Conservation (phyloP, 2,888 invertebrate species). For the Polyploca ridens region DNA sequence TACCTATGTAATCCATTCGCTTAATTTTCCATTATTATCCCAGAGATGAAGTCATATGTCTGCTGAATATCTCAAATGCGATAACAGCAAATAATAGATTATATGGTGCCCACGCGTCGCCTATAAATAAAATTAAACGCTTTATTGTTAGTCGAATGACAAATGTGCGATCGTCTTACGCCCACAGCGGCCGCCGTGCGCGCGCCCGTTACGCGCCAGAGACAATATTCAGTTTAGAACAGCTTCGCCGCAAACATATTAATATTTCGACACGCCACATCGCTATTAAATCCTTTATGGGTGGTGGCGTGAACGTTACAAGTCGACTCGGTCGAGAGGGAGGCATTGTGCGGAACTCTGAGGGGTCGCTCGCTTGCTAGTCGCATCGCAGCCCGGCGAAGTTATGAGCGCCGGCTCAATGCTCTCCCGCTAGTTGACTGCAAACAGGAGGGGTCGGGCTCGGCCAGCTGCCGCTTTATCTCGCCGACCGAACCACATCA, state of each 20-base stretch:
- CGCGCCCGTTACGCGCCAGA: conserved; percentile 41
- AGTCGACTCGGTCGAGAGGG: conserved; percentile 49
- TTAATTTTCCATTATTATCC: conserved; percentile 18
- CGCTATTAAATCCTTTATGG: conserved; percentile 75
- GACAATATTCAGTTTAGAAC: conserved; percentile 60
- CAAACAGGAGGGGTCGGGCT: conserved; percentile 62
- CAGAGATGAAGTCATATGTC: conserved; percentile 54
- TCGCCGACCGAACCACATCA: conserved; percentile 51
- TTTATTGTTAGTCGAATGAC: conserved; percentile 78
- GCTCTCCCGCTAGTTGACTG: conserved; percentile 56
- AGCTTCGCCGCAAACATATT: conserved; percentile 69
- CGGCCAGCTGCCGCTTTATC: conserved; percentile 73
- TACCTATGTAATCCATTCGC: conserved; percentile 9
- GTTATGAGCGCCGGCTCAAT: conserved; percentile 55
- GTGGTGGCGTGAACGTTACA: conserved; percentile 57
- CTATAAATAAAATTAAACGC: conserved; percentile 76
- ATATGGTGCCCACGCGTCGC: conserved; percentile 64
- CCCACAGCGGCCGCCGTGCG: conserved; percentile 52
- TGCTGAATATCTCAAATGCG: conserved; percentile 48
- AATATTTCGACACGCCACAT: conserved; percentile 77
- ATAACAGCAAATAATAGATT: conserved; percentile 66
- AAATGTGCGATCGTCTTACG: conserved; percentile 71
- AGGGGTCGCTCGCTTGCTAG: conserved; percentile 45
- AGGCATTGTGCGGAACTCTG: conserved; percentile 50
- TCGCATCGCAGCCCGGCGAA: conserved; percentile 27